These are phyloP conservation scores for Operophtera brumata DNA, from an alignment of 2,888 invertebrate genomes.

Conservation along the genomic window DNA sequence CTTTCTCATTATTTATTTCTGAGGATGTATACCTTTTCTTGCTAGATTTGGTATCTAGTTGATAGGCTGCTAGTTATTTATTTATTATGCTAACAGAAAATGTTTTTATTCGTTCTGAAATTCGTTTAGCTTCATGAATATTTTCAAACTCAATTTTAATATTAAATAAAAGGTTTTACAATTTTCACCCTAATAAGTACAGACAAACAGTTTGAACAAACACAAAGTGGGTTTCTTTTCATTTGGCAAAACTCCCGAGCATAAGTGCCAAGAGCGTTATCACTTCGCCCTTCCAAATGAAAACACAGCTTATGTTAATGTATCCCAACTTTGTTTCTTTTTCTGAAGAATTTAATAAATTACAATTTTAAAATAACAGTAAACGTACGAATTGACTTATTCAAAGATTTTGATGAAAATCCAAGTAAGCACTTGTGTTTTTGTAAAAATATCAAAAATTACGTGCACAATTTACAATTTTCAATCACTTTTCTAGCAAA, in stretches of 20 bases:
- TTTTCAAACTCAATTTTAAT: too few relatives aligned
- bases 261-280: constrained; percentile 27
- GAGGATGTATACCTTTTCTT: background rate
- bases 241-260: constrained; percentile 26
- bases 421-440: too few relatives aligned
- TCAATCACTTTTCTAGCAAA: too few relatives aligned
- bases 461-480: too few relatives aligned
- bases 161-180: background rate
- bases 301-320: constrained; percentile 14
- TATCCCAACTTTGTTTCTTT: constrained; percentile 5
- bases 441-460: too few relatives aligned
- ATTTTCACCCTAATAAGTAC: background rate
- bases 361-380: too few relatives aligned
- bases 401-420: too few relatives aligned
- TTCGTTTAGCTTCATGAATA: too few relatives aligned
- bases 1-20: background rate
- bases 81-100: too few relatives aligned
- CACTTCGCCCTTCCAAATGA: constrained; percentile 19
- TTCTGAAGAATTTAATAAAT: background rate
- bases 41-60: background rate
- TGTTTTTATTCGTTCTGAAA: too few relatives aligned
- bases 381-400: too few relatives aligned
- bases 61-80: background rate
- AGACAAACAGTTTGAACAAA: constrained; percentile 3
- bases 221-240: constrained; percentile 15